Conservation (phyloP, 2,888 invertebrate genomes). For the Fragum fragum region DNA sequence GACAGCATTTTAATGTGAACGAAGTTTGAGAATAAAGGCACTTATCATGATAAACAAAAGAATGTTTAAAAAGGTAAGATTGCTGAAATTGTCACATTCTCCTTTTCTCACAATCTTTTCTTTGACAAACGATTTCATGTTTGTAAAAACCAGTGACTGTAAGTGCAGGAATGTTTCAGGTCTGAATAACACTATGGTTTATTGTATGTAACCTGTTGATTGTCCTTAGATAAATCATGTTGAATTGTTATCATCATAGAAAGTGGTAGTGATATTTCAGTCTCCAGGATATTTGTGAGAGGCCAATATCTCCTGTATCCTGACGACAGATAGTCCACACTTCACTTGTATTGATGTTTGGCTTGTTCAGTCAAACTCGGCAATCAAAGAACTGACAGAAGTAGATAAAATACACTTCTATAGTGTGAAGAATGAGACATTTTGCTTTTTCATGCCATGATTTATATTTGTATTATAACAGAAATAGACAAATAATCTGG, state of each 20-base stretch:
- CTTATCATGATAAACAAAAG: too few species aligned
- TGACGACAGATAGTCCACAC: conserved; percentile 12
- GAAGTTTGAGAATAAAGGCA: too few species aligned
- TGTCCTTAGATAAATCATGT: too few species aligned
- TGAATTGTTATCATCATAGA: neutral
- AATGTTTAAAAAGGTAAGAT: too few species aligned
- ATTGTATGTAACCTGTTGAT: too few species aligned
- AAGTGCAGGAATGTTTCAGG: too few species aligned
- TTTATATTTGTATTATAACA: neutral
- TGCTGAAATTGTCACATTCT: too few species aligned
- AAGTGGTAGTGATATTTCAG: neutral
- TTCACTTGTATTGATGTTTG: conserved; percentile 11
- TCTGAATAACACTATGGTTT: too few species aligned
- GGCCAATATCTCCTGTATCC: neutral
- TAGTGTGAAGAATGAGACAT: conserved; percentile 12
- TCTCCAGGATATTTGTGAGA: conserved; percentile 17
- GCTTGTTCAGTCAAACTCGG: neutral
- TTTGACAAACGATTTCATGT: too few species aligned
- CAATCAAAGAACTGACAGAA: neutral
- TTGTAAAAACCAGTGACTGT: too few species aligned
- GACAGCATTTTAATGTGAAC: too few species aligned
- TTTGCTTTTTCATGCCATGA: neutral
- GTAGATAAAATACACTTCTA: neutral
- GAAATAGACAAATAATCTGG: neutral
- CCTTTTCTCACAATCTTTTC: too few species aligned